These are phyloP conservation scores for Emydoidea blandingii DNA, from an alignment of 2,797 vertebrate genomes.

Conservation along the genomic window DNA sequence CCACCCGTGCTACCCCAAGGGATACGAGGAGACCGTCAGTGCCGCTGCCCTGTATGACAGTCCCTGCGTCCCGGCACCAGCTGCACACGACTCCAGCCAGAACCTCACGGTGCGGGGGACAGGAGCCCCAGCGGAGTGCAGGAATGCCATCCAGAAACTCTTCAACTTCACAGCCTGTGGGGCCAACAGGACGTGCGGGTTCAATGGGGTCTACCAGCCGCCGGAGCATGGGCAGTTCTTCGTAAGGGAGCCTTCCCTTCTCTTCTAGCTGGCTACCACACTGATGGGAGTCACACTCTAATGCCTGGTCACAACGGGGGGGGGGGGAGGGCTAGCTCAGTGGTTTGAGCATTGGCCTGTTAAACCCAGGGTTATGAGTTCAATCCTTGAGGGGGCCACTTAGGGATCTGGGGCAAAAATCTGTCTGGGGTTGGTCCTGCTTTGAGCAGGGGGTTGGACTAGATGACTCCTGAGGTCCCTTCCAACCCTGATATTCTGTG, in stretches of 20 bases:
- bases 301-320: background rate
- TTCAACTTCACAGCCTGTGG: conserved; percentile 85
- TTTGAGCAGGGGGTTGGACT: no score
- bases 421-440: no score
- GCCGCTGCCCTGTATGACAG: conserved; percentile 80
- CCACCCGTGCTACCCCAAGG: conserved; percentile 86
- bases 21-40: conserved; percentile 61
- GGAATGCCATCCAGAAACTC: conserved; percentile 77
- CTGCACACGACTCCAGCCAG: conserved; percentile 5
- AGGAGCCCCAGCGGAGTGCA: conserved; percentile 83
- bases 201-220: conserved; percentile 86
- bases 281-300: background rate
- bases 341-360: no score
- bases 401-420: no score
- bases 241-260: conserved; percentile 70
- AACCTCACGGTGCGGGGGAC: conserved; percentile 79
- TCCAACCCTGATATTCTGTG: no score
- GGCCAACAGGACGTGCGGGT: conserved; percentile 81
- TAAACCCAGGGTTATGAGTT: no score
- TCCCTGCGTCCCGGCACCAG: conserved; percentile 78
- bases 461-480: no score
- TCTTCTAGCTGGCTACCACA: no score
- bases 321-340: no score
- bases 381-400: no score
- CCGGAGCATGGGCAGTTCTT: conserved; percentile 83